Evolutionary conservation across 1,140 invertebrate species (phyloP), one percentile per base, ranked within the genome.

Genomic region (Pectinophora gossypiella): DNA sequence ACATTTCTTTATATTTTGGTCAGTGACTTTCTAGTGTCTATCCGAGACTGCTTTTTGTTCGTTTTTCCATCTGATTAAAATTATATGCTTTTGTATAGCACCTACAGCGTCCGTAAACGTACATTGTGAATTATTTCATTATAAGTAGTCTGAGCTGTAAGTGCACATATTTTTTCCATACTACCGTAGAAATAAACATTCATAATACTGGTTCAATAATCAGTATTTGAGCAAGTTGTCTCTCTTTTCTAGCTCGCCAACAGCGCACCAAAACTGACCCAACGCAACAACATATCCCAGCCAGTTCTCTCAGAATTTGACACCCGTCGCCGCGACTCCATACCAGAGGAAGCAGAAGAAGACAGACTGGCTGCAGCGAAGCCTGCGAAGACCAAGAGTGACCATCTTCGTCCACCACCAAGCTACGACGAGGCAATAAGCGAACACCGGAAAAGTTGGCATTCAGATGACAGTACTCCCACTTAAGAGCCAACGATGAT

Each of bases 261-360:
- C 68, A 90, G 89, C 73, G 90, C 90, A n/a, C 90, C 90, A 47
- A 91, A 91, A 69, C 74, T 90, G 46, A 89, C 87, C 64, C 89
- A 90, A 71, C 81, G 85, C 43, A 90, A 89, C 67, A 90, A 90
- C 51, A 90, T 91, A 59, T 90, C 89, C 1, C 90, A 91, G 55
- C 90, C 90, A 19, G 87, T 84, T 16, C 76, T 91, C 5, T 79
- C 86, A 45, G 84, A 85, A 46, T 84, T 64, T 56, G 81, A 87
- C 78, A 78, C 64, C 54, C 88, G 72, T 56, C 81, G 87, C 3
- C 68, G 88, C 1, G 87, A 88, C 54, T 89, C 88, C 15, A 89
- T 89, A 20, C 87, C 88, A 0, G 87, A 89, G 59, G 88, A 89
- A 42, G 76, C 76, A 0, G 87, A 89, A 27, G 88, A 89, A 56